phyloP scores from a whole-genome alignment of 2,888 invertebrate species.

The Tetanocera ferruginea region DNA sequence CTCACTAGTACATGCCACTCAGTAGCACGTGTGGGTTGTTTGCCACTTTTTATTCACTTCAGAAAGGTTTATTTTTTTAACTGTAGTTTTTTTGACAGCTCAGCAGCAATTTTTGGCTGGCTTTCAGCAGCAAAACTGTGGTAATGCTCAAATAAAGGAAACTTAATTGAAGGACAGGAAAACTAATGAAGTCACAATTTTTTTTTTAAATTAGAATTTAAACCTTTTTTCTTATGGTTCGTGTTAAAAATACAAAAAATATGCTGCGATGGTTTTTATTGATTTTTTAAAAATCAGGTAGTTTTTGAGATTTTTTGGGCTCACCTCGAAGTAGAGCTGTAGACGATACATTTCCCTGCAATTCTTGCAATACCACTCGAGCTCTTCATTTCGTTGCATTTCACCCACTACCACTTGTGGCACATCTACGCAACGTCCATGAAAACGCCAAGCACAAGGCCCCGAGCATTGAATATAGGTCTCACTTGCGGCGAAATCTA shows the following conservation, averaged over 20 bases:
- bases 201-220: too few species aligned
- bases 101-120: not conserved
- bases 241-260: too few species aligned
- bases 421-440: slow-evolving; percentile 63
- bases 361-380: slow-evolving; percentile 66
- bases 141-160: too few species aligned
- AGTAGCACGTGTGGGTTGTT: not conserved
- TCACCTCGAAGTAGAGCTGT: slow-evolving; percentile 68
- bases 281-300: not conserved
- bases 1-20: not conserved
- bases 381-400: slow-evolving; percentile 50
- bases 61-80: not conserved
- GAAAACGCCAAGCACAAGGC: slow-evolving; percentile 63
- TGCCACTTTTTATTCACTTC: not conserved
- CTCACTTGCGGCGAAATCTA: slow-evolving; percentile 61
- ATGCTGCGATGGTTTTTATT: not conserved
- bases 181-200: too few species aligned
- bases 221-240: too few species aligned
- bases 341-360: slow-evolving; percentile 67
- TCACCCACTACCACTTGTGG: slow-evolving; percentile 56
- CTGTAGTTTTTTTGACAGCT: not conserved
- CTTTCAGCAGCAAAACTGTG: not conserved
- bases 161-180: too few species aligned
- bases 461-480: slow-evolving; percentile 63
- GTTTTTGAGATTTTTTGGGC: too few species aligned